Percentiles rank a stretch among this genome's conserved stretches.
phyloP scores from a whole-genome alignment of 2,797 vertebrate species.

The Hemibagrus guttatus region DNA sequence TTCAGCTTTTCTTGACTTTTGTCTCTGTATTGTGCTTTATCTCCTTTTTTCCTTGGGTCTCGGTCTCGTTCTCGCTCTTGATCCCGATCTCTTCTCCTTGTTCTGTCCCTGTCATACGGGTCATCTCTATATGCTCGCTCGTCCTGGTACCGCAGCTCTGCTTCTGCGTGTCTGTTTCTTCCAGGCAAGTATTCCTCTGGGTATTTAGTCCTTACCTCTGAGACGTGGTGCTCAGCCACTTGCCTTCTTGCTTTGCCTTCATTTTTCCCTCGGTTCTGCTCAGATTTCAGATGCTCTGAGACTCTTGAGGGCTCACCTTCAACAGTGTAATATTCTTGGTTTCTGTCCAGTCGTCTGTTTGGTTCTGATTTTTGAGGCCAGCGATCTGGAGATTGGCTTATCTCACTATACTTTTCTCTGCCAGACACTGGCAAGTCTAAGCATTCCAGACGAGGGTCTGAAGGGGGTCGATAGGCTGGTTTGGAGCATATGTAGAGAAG shows the following conservation, averaged over 20 bases:
- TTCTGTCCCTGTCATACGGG: constrained; percentile 60
- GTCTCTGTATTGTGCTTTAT: constrained; percentile 33
- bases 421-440: constrained; percentile 45
- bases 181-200: constrained; percentile 39
- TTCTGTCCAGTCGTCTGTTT: constrained; percentile 23
- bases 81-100: constrained; percentile 43
- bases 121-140: constrained; percentile 67
- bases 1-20: constrained; percentile 30
- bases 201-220: constrained; percentile 56
- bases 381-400: constrained; percentile 62
- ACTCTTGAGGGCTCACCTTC: constrained; percentile 66
- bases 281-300: constrained; percentile 65
- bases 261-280: constrained; percentile 68
- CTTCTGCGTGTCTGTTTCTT: constrained; percentile 20
- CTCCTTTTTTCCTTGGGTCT: constrained; percentile 39
- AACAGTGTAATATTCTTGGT: constrained; percentile 50
- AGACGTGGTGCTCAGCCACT: constrained; percentile 60
- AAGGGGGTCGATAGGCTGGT: constrained; percentile 59
- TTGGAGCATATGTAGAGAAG: constrained; percentile 49
- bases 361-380: constrained; percentile 46
- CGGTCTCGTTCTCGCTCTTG: constrained; percentile 39
- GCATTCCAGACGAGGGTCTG: constrained; percentile 53
- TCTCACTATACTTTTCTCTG: constrained; percentile 28
- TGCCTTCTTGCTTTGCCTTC: constrained; percentile 58
- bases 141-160: constrained; percentile 44